Evolutionary conservation across 2,797 vertebrate genomes (phyloP).

Genomic region (Oryzias sinensis): DNA sequence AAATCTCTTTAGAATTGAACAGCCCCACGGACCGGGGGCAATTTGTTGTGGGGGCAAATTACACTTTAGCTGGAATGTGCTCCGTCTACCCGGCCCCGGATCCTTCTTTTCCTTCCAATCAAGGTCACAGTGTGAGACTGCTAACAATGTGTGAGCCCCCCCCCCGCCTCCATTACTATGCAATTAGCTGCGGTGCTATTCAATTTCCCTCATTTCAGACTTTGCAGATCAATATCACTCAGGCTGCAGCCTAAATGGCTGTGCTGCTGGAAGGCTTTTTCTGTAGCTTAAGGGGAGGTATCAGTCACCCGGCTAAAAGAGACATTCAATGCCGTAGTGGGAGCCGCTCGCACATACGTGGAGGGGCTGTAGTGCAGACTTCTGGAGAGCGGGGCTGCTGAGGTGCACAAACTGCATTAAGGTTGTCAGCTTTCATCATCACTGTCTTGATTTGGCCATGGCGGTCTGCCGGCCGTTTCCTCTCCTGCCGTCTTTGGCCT

Average conservation of each 20-base stretch:
- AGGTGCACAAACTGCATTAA: slow-evolving; percentile 14
- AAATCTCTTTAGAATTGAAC: slow-evolving; percentile 27
- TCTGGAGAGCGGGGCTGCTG: slow-evolving; percentile 1
- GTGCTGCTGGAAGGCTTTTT: slow-evolving; percentile 36
- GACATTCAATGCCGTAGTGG: slow-evolving; percentile 29
- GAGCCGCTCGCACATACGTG: slow-evolving; percentile 28
- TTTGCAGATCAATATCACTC: slow-evolving; percentile 64
- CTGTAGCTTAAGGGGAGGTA: slow-evolving; percentile 47
- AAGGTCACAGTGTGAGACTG: slow-evolving; percentile 41
- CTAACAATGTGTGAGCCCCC: slow-evolving; percentile 48
- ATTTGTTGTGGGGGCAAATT: slow-evolving; percentile 21
- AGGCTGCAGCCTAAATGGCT: slow-evolving; percentile 51
- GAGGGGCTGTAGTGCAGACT: slow-evolving; percentile 10
- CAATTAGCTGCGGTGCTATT: slow-evolving; percentile 65
- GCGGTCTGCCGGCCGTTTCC: neutral
- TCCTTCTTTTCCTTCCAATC: slow-evolving; percentile 40
- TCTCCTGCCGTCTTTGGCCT: neutral
- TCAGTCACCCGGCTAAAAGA: slow-evolving; percentile 58
- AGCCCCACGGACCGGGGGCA: slow-evolving; percentile 7
- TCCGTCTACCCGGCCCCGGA: slow-evolving; percentile 12
- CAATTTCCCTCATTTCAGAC: slow-evolving; percentile 63
- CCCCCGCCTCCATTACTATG: slow-evolving; percentile 55
- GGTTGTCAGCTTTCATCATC: slow-evolving; percentile 27
- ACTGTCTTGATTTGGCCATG: slow-evolving; percentile 10
- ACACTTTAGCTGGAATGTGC: slow-evolving; percentile 11